Conservation (phyloP, 2,113 vertebrate species). For the Geococcyx californianus region DNA sequence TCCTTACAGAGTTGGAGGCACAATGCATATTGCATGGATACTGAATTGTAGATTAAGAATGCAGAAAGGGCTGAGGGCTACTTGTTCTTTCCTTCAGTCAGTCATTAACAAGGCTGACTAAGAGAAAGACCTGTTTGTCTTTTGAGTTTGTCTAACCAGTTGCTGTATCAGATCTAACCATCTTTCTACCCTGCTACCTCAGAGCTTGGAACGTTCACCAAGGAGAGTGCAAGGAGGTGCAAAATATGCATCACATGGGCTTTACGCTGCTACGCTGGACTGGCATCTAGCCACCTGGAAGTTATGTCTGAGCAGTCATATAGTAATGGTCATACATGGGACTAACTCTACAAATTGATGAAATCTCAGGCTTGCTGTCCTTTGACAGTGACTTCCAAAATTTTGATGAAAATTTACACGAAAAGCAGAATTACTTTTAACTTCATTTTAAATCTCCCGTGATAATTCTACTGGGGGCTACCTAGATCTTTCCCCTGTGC, state of each 20-base stretch:
- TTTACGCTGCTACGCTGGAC: accelerated
- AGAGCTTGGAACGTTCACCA: not conserved
- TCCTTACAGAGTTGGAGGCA: not conserved
- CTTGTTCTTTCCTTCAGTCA: not conserved
- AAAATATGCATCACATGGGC: not conserved
- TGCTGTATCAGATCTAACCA: not conserved
- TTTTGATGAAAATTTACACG: not conserved
- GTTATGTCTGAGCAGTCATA: too few species aligned
- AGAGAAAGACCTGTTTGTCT: not conserved
- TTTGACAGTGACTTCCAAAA: not conserved
- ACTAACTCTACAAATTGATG: not conserved
- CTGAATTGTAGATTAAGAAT: not conserved
- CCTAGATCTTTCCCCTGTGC: not conserved
- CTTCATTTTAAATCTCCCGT: not conserved
- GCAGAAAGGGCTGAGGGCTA: not conserved
- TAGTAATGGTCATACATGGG: not conserved
- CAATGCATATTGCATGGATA: not conserved
- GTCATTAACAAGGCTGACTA: not conserved
- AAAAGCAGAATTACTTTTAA: not conserved
- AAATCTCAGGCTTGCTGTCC: not conserved
- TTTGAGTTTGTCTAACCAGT: not conserved
- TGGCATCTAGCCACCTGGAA: accelerated
- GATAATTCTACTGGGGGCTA: not conserved
- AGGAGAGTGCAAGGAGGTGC: not conserved
- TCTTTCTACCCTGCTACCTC: not conserved